Conservation (phyloP, 2,113 vertebrate species). For the Aptenodytes forsteri region DNA sequence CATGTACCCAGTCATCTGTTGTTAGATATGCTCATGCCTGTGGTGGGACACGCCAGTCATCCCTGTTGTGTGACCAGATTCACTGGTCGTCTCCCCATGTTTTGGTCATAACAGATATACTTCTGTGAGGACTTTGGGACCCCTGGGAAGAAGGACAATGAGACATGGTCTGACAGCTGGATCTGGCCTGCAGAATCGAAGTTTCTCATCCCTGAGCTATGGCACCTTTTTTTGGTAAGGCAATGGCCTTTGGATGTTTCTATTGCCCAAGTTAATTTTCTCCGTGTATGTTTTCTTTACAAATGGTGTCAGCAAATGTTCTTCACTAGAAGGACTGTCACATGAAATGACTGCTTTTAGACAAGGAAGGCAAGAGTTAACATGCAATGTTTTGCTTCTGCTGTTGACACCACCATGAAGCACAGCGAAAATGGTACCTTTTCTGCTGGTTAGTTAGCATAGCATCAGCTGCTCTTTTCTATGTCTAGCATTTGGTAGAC, state of each 20-base stretch:
- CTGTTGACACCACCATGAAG: not conserved
- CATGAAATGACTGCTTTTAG: not conserved
- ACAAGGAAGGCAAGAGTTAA: not conserved
- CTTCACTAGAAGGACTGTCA: not conserved
- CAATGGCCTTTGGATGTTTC: not conserved
- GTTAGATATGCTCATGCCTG: not conserved
- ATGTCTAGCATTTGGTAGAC: not conserved
- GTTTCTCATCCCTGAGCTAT: not conserved
- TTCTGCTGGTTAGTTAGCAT: not conserved
- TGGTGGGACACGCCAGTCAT: not conserved
- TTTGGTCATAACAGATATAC: not conserved
- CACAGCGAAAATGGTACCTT: not conserved
- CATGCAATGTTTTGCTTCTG: not conserved
- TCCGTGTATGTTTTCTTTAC: not conserved
- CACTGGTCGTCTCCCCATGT: not conserved
- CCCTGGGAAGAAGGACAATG: not conserved
- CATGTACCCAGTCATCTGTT: not conserved
- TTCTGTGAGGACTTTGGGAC: not conserved
- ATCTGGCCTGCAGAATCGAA: not conserved
- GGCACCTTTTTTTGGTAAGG: not conserved
- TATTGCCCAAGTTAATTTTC: not conserved
- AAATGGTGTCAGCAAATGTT: not conserved
- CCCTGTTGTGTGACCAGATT: not conserved
- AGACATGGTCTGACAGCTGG: not conserved
- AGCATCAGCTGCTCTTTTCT: not conserved